phyloP scores from a whole-genome alignment of 2,797 vertebrate genomes.

The Myotis pilosus region DNA sequence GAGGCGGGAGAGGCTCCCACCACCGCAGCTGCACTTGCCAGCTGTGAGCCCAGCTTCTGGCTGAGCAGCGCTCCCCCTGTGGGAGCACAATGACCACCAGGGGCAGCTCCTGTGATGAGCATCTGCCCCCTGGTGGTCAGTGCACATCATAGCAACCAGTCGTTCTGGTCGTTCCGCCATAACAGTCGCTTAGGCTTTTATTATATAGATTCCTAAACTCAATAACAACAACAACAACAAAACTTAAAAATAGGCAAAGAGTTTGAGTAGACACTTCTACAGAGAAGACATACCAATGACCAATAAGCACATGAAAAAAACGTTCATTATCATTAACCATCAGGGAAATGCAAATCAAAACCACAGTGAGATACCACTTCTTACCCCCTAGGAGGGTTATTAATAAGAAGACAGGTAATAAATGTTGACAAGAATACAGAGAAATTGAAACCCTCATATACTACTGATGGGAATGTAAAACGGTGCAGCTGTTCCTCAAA shows the following conservation, averaged over 20 bases:
- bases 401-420: not conserved
- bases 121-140: no score
- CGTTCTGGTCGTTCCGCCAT: no score
- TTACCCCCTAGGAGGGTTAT: not conserved
- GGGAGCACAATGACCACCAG: no score
- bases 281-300: not conserved
- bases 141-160: no score
- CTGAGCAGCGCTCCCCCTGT: no score
- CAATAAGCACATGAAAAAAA: conserved; percentile 1
- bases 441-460: not conserved
- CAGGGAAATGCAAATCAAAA: not conserved
- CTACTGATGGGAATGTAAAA: not conserved
- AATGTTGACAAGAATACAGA: not conserved
- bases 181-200: no score
- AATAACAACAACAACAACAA: not conserved
- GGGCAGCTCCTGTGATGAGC: no score
- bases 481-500: not conserved
- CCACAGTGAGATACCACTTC: not conserved
- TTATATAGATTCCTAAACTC: not conserved
- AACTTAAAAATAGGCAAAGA: conserved; percentile 1
- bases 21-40: no score
- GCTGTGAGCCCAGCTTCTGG: no score
- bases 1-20: no score
- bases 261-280: not conserved
- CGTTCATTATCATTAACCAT: not conserved